Evolutionary conservation across 2,888 invertebrate genomes (phyloP), one percentile per base, ranked within the genome.

Genomic region (Monopis laevigella): DNA sequence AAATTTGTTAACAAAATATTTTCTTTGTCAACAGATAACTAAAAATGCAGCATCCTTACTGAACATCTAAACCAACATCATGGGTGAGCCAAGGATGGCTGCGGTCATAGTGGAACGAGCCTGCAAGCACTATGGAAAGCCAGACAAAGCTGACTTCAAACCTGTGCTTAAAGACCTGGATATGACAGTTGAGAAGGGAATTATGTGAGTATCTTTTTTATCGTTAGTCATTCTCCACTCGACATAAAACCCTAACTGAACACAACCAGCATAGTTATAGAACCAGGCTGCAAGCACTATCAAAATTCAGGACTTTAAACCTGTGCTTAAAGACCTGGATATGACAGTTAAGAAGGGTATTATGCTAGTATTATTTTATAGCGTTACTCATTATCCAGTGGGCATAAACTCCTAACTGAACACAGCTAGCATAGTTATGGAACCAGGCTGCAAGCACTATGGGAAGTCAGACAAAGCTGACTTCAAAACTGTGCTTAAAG

Each of bases 131-230:
- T 91, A 90, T 64, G 88, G 85, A 39, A 69, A 81, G 30, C 74
- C 72, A 43, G 66, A 71, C 48, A 74, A 78, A 43, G 62, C 69
- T 7, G 69, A 68, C 46, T 80, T 69, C 52, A 84, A 83, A 55
- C 75, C 84, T 39, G 84, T 92, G 40, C 82, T 92, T 24, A 82
- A 86, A 49, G 82, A 87, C 48, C 67, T 92, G 46, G 85, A 88
- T 59, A 88, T 92, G 88, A 86, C 83, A 13, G 90, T 92, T 3
- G 85, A 87, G 41, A 84, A 80, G 51, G 91, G 91, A 32, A 85
- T 85, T 45, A 92, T 92, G 92, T 92, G 67, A 88, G 90, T 86
- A 54, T 51, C 10, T n/a, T n/a, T n/a, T n/a, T n/a, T n/a, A n/a
- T n/a, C n/a, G n/a, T n/a, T n/a, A n/a, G n/a, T n/a, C n/a, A n/a